These are phyloP conservation scores for Epinephelus coioides DNA, from an alignment of 2,797 vertebrate genomes.

Conservation along the genomic window DNA sequence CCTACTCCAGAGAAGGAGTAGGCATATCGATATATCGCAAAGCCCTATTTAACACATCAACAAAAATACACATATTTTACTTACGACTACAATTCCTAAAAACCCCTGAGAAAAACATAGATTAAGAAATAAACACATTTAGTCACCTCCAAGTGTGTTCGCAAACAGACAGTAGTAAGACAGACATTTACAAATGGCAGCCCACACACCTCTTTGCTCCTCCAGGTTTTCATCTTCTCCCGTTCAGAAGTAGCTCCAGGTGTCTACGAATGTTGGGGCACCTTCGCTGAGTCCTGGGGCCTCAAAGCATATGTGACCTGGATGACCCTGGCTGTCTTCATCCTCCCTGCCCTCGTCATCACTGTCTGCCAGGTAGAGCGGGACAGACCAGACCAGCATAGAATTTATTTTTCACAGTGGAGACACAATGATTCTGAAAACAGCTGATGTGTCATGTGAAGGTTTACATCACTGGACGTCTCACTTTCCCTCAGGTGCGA, in stretches of 20 bases:
- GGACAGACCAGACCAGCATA: neutral
- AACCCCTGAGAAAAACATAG: no score
- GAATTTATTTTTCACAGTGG: neutral
- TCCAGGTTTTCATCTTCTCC: constrained; percentile 91
- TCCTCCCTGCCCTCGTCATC: constrained; percentile 88
- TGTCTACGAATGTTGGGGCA: constrained; percentile 89
- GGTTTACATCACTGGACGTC: neutral
- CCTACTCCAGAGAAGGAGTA: no score
- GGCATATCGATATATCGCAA: no score
- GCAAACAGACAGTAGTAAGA: neutral
- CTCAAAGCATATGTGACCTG: constrained; percentile 91
- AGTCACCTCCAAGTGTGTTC: no score
- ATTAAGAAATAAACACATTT: no score
- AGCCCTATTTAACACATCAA: no score
- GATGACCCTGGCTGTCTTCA: constrained; percentile 90
- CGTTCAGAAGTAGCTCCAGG: constrained; percentile 85
- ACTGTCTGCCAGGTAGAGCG: constrained; percentile 84
- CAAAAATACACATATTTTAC: no score
- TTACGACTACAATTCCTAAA: no score
- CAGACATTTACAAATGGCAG: neutral
- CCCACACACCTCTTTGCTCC: neutral
- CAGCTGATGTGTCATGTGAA: neutral
- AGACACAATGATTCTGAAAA: neutral
- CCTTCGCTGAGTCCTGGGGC: constrained; percentile 89
- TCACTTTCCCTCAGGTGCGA: constrained; percentile 78